Percentiles rank a stretch among this genome's conserved stretches.
Conservation (phyloP, 2,113 vertebrate species). For the Ia io region DNA sequence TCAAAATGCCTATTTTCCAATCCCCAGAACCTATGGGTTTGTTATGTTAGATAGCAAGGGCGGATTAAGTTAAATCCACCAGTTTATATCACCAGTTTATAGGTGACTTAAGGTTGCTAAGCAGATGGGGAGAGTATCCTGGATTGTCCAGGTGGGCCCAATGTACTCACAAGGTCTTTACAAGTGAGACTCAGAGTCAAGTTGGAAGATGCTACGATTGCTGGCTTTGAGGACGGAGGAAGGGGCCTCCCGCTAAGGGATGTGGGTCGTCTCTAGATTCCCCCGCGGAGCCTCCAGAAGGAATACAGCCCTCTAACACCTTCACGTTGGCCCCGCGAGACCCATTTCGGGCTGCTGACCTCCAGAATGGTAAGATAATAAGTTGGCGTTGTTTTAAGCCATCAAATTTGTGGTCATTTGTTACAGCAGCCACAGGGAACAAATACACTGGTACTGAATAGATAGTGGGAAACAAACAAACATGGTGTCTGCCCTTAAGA, state of each 20-base stretch:
- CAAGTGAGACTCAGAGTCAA: not conserved
- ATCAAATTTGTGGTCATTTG: not conserved
- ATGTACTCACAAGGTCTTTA: not conserved
- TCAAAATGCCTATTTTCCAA: not conserved
- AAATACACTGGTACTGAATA: not conserved
- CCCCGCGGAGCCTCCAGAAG: not conserved
- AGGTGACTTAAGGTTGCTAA: not conserved
- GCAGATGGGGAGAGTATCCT: not conserved
- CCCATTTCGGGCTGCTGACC: not conserved
- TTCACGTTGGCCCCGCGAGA: not conserved
- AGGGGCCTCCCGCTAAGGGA: accelerated
- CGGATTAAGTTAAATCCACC: no score
- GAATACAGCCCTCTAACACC: not conserved
- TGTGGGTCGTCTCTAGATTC: not conserved
- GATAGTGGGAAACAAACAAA: not conserved
- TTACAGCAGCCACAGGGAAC: not conserved
- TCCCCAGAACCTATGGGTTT: not conserved
- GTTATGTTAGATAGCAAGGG: not conserved
- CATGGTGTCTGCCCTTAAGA: not conserved
- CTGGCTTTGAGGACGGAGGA: not conserved
- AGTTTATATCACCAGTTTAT: not conserved
- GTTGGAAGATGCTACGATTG: not conserved
- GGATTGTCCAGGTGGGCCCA: not conserved
- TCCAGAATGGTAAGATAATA: not conserved
- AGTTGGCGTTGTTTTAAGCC: not conserved